Conservation (phyloP, 2,113 vertebrate genomes). For the Ptilonorhynchus violaceus region DNA sequence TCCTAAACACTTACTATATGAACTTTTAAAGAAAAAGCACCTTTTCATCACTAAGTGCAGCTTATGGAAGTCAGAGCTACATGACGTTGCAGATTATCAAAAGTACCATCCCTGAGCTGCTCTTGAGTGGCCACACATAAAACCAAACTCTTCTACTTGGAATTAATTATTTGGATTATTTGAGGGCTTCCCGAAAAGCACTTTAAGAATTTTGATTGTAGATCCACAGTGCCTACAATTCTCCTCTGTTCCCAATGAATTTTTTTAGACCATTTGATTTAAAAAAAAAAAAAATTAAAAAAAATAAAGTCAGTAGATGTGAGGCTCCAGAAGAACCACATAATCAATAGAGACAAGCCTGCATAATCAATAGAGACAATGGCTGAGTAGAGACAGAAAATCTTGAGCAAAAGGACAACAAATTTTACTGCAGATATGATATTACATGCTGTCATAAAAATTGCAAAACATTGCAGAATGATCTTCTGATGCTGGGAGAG, state of each 20-base stretch:
- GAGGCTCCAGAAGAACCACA: not conserved
- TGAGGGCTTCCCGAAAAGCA: not conserved
- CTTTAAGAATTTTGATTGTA: not conserved
- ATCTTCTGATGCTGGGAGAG: not conserved
- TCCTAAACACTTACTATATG: not conserved
- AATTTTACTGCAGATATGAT: not conserved
- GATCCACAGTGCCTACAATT: not conserved
- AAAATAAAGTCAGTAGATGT: not conserved
- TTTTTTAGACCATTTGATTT: not conserved
- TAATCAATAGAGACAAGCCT: slow-evolving; percentile 1
- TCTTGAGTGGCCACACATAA: not conserved
- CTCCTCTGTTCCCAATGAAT: not conserved
- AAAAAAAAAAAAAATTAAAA: not conserved
- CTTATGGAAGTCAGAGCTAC: not conserved
- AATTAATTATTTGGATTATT: not conserved
- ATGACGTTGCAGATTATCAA: not conserved
- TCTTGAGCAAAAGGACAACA: not conserved
- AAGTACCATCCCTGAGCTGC: not conserved
- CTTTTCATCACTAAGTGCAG: not conserved
- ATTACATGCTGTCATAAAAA: not conserved
- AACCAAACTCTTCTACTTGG: not conserved
- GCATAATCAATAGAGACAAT: not conserved
- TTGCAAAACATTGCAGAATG: not conserved
- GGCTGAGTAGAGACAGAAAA: not conserved
- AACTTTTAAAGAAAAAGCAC: not conserved